Evolutionary conservation across 2,113 vertebrate genomes (phyloP).

Genomic region (Mustela lutreola): DNA sequence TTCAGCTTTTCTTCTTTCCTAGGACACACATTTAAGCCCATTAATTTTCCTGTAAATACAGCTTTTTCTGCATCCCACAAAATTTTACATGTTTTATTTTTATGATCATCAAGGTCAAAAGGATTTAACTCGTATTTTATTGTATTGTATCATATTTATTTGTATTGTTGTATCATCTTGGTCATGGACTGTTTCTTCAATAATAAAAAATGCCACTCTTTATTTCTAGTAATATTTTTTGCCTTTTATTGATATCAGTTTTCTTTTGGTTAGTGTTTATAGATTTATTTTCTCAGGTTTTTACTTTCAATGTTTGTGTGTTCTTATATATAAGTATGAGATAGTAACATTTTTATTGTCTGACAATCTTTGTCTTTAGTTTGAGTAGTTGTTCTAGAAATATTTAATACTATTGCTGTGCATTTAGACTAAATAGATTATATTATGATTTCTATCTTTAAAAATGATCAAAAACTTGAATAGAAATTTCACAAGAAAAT

Average conservation of each 20-base stretch:
- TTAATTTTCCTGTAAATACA: background rate
- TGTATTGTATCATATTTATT: too few relatives aligned
- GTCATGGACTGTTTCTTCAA: background rate
- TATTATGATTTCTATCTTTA: background rate
- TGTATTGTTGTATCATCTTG: background rate
- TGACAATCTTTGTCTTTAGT: background rate
- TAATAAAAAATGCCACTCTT: background rate
- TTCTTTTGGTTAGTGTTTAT: background rate
- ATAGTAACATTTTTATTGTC: background rate
- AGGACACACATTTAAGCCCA: background rate
- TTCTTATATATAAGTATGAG: background rate
- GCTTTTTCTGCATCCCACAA: background rate
- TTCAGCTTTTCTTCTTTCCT: background rate
- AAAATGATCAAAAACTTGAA: background rate
- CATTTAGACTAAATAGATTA: background rate
- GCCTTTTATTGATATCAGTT: background rate
- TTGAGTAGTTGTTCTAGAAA: background rate
- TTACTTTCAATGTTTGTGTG: background rate
- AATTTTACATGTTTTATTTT: constrained; percentile 2
- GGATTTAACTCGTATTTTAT: background rate
- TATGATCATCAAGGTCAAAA: background rate
- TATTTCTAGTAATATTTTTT: background rate
- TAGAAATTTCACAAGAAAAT: background rate
- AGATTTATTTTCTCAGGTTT: background rate
- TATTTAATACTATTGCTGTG: background rate